Evolutionary conservation across 2,888 invertebrate genomes (phyloP).

Genomic region (Epirrhoe alternata): DNA sequence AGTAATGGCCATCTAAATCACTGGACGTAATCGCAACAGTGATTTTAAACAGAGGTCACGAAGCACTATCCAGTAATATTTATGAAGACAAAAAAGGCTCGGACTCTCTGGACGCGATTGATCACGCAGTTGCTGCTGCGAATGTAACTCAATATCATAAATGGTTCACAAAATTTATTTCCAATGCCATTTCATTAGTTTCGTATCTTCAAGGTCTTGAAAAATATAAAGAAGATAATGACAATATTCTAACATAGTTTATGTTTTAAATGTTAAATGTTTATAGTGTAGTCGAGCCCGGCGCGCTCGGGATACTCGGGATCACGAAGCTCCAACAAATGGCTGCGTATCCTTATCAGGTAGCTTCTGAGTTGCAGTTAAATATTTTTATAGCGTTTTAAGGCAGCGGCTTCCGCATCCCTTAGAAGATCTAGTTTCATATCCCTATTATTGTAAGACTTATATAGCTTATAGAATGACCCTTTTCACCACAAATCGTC

Average conservation of each 20-base stretch:
- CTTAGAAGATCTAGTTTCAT: slow-evolving; percentile 72
- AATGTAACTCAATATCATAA: slow-evolving; percentile 47
- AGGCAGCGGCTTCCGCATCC: slow-evolving; percentile 75
- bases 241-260: slow-evolving; percentile 68
- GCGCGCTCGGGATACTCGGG: slow-evolving; percentile 59
- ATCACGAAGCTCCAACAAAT: slow-evolving; percentile 74
- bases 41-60: slow-evolving; percentile 80
- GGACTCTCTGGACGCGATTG: slow-evolving; percentile 59
- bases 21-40: slow-evolving; percentile 76
- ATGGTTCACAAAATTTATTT: slow-evolving; percentile 26
- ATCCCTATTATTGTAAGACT: slow-evolving; percentile 64
- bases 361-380: slow-evolving; percentile 74
- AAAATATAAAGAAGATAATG: slow-evolving; percentile 65
- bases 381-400: slow-evolving; percentile 78
- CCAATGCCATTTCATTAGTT: slow-evolving; percentile 48
- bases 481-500: slow-evolving; percentile 56
- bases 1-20: slow-evolving; percentile 78
- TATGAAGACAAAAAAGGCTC: slow-evolving; percentile 71
- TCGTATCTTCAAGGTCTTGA: slow-evolving; percentile 67
- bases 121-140: slow-evolving; percentile 55
- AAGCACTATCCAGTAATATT: slow-evolving; percentile 72
- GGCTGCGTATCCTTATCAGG: slow-evolving; percentile 81
- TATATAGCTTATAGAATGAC: slow-evolving; percentile 51
- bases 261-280: no score
- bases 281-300: slow-evolving; percentile 62